phyloP scores from a whole-genome alignment of 2,888 invertebrate genomes.

The Drosophila pseudotakahashii region DNA sequence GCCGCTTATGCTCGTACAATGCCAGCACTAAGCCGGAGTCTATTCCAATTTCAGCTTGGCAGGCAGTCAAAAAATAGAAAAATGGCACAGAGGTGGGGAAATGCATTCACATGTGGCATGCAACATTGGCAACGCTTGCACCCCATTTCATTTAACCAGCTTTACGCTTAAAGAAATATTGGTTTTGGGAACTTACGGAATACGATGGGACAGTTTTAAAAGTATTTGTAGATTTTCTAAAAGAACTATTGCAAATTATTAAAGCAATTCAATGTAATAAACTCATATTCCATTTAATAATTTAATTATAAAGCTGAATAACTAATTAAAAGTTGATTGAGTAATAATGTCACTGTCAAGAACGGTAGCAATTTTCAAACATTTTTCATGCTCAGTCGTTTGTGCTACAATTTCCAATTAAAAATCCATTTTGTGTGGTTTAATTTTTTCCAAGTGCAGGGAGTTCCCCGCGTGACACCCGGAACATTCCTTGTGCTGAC shows the following conservation, averaged over 20 bases:
- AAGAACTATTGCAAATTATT: not conserved
- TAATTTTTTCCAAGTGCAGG: constrained; percentile 23
- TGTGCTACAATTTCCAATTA: constrained; percentile 7
- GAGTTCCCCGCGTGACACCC: constrained; percentile 4
- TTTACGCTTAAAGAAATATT: constrained; percentile 20
- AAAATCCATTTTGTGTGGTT: constrained; percentile 16
- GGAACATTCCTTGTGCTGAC: constrained; percentile 31
- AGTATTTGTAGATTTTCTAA: too few relatives aligned
- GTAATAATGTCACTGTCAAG: not conserved
- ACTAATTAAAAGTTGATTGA: not conserved
- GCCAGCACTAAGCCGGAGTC: constrained; percentile 54
- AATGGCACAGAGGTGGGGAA: constrained; percentile 13
- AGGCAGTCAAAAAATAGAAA: constrained; percentile 54
- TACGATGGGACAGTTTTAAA: too few relatives aligned
- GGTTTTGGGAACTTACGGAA: not conserved
- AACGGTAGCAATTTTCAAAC: not conserved
- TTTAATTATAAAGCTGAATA: not conserved
- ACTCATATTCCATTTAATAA: not conserved
- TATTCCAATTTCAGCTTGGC: constrained; percentile 69
- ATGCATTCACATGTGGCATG: constrained; percentile 64
- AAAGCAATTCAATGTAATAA: not conserved
- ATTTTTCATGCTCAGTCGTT: not conserved
- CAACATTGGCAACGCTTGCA: constrained; percentile 54
- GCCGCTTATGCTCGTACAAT: constrained; percentile 69
- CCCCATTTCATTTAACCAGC: constrained; percentile 31